Percentiles rank a stretch among this genome's conserved stretches.
These are phyloP conservation scores for Charanyca ferruginea DNA, from an alignment of 2,888 invertebrate species.

Conservation along the genomic window DNA sequence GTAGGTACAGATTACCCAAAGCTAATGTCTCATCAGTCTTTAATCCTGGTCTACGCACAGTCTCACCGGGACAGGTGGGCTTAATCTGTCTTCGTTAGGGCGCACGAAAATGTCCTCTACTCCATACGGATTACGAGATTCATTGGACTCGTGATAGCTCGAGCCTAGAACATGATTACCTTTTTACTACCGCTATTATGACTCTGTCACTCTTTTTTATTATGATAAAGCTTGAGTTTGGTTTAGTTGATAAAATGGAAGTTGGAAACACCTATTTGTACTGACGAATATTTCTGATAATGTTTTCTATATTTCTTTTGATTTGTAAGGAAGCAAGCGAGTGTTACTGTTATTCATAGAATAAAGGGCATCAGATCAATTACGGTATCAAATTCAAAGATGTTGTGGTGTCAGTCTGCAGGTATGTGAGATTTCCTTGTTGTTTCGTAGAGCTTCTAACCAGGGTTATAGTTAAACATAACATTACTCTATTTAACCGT, in stretches of 20 bases:
- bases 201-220: constrained; percentile 42
- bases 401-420: too few relatives aligned
- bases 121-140: constrained; percentile 67
- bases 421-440: too few relatives aligned
- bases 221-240: constrained; percentile 38
- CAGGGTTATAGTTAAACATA: neutral
- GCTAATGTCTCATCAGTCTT: constrained; percentile 62
- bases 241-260: constrained; percentile 20
- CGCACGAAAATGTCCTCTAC: constrained; percentile 64
- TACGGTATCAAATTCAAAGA: too few relatives aligned
- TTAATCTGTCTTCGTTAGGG: constrained; percentile 88
- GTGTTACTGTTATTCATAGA: too few relatives aligned
- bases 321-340: too few relatives aligned
- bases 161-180: constrained; percentile 46
- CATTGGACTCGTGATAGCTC: constrained; percentile 49
- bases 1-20: constrained; percentile 47
- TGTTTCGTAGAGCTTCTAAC: too few relatives aligned
- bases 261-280: constrained; percentile 1
- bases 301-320: neutral
- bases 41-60: constrained; percentile 60
- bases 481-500: neutral
- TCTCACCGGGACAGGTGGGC: constrained; percentile 63
- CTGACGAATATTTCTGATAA: neutral
- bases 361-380: too few relatives aligned
- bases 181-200: constrained; percentile 49